Evolutionary conservation across 1,140 invertebrate species (phyloP).

Genomic region (Brachionus paranguensis): DNA sequence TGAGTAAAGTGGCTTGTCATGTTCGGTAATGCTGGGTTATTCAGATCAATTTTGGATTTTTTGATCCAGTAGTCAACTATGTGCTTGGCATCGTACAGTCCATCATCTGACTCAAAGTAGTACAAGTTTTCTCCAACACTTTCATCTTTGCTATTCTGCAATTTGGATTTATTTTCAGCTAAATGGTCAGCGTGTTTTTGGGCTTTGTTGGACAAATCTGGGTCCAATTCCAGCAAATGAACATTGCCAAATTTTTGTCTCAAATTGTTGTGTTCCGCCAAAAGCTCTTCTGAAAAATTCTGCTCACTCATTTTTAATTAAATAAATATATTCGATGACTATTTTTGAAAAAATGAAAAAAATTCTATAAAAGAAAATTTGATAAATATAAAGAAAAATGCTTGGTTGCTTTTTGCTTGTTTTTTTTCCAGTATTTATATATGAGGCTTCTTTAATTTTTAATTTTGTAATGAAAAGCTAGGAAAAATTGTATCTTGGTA

Average conservation of each 20-base stretch:
- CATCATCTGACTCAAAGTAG: conserved; percentile 36
- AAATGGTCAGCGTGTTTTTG: conserved; percentile 7
- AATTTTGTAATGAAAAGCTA: neutral
- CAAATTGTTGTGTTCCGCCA: conserved; percentile 26
- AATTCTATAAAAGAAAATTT: conserved; percentile 1
- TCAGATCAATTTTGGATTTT: conserved; percentile 4
- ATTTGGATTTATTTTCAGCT: neutral
- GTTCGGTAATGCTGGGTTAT: neutral
- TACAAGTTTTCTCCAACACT: conserved; percentile 33
- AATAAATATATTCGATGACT: neutral
- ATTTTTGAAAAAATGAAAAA: neutral
- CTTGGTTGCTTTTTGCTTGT: neutral
- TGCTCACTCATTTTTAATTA: neutral
- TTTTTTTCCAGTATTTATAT: conserved; percentile 5
- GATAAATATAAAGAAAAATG: conserved; percentile 10
- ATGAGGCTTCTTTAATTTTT: neutral
- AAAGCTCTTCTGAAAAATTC: neutral
- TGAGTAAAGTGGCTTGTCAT: conserved; percentile 30
- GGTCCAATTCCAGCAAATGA: neutral
- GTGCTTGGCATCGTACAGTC: neutral
- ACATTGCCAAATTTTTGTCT: conserved; percentile 18
- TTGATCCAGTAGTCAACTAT: conserved; percentile 18
- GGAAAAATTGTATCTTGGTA: neutral
- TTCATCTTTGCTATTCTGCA: conserved; percentile 13
- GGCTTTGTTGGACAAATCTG: neutral